These are phyloP conservation scores for Dryadula phaetusa DNA, from an alignment of 2,888 invertebrate species.

Conservation along the genomic window DNA sequence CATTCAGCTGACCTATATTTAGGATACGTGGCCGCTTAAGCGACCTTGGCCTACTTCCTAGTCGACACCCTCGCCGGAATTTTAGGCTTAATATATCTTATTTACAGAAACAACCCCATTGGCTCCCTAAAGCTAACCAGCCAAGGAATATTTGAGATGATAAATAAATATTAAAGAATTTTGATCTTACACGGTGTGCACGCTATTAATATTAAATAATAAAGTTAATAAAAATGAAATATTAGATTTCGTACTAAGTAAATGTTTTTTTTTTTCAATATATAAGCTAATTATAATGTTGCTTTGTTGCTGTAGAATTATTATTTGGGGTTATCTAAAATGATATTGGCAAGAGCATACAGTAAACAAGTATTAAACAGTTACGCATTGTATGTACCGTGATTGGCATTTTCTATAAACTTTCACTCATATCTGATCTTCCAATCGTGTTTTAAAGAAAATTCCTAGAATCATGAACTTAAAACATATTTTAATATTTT, in stretches of 20 bases:
- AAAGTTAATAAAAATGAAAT: background rate
- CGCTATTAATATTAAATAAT: too few relatives aligned
- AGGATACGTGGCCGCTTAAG: slow-evolving; percentile 34
- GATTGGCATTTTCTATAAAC: slow-evolving; percentile 23
- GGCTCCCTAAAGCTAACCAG: background rate
- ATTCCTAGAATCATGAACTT: background rate
- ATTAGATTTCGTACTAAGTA: too few relatives aligned
- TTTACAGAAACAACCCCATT: slow-evolving; percentile 20
- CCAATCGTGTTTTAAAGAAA: background rate
- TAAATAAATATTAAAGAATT: background rate
- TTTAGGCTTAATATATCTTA: slow-evolving; percentile 21
- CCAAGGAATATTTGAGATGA: background rate
- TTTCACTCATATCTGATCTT: slow-evolving; percentile 22
- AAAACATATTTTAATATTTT: background rate
- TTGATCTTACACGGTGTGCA: background rate
- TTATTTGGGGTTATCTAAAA: background rate
- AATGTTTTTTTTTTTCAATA: too few relatives aligned
- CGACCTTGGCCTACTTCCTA: slow-evolving; percentile 39
- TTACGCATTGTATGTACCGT: background rate
- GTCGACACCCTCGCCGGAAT: slow-evolving; percentile 32
- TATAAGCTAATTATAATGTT: background rate
- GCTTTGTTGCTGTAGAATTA: background rate
- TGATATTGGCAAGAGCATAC: background rate
- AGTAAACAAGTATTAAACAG: background rate
- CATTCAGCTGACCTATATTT: slow-evolving; percentile 33